Conservation (phyloP, 2,113 vertebrate genomes). For the Hypocryptadius cinnamomeus region DNA sequence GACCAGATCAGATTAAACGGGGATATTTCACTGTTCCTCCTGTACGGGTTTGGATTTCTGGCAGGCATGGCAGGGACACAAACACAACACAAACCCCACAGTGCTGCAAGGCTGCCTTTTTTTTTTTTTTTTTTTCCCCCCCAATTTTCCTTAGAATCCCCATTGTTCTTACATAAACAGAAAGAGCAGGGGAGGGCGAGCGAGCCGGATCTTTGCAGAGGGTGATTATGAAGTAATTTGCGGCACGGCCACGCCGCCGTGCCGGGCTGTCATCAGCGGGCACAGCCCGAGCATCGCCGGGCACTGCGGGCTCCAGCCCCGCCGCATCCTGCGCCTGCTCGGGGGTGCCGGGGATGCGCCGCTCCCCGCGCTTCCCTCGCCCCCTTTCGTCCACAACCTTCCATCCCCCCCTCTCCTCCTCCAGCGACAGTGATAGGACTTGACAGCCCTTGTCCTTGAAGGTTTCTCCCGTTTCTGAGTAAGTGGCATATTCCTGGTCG, state of each 20-base stretch:
- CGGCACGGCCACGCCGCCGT: not conserved
- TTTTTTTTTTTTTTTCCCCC: not conserved
- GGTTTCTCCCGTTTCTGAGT: conserved; percentile 43
- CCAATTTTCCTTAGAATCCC: not conserved
- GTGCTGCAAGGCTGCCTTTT: not conserved
- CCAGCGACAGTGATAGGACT: not conserved
- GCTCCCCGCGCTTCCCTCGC: not conserved
- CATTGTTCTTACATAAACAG: not conserved
- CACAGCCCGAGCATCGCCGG: not conserved
- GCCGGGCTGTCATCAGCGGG: not conserved
- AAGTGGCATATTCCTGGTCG: conserved; percentile 70
- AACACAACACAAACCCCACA: not conserved
- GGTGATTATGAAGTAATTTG: not conserved
- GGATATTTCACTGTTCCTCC: not conserved
- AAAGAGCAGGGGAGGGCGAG: not conserved
- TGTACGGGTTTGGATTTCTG: not conserved
- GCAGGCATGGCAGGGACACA: not conserved
- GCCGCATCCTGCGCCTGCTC: not conserved
- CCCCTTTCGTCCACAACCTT: not conserved
- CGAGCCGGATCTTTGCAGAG: not conserved
- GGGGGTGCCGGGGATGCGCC: not conserved
- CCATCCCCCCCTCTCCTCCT: not conserved
- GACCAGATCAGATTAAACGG: not conserved
- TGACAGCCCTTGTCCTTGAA: conserved; percentile 72
- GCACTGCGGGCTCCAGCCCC: not conserved